Evolutionary conservation across 2,113 vertebrate species (phyloP).

Genomic region (Seriola quinqueradiata): DNA sequence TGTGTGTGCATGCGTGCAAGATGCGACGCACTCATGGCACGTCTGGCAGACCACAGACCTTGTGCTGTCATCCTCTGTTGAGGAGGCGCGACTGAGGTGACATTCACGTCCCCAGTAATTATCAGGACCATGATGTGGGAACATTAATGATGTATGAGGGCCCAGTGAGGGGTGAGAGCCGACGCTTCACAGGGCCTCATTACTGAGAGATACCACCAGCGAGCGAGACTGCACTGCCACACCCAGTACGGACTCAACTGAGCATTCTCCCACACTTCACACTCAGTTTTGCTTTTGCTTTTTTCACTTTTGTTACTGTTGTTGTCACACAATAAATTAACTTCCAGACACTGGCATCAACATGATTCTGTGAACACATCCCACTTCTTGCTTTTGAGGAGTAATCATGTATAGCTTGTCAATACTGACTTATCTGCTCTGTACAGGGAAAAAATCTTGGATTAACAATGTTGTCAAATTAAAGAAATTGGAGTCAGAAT

Average conservation of each 20-base stretch:
- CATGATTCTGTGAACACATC: slow-evolving; percentile 4
- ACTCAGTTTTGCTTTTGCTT: slow-evolving; percentile 42
- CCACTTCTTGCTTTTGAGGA: not conserved
- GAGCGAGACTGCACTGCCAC: slow-evolving; percentile 46
- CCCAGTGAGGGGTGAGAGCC: slow-evolving; percentile 77
- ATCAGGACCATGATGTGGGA: slow-evolving; percentile 85
- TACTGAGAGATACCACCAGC: slow-evolving; percentile 70
- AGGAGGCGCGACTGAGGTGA: slow-evolving; percentile 79
- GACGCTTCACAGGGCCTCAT: slow-evolving; percentile 79
- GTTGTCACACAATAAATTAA: slow-evolving; percentile 43
- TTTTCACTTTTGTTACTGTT: slow-evolving; percentile 29
- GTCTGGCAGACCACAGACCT: slow-evolving; percentile 74
- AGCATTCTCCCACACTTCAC: slow-evolving; percentile 42
- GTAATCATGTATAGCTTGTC: slow-evolving; percentile 18
- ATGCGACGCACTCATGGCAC: slow-evolving; percentile 36
- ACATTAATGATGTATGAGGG: slow-evolving; percentile 87
- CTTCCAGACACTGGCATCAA: slow-evolving; percentile 31
- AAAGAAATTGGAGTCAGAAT: slow-evolving; percentile 60
- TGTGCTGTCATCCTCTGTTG: slow-evolving; percentile 78
- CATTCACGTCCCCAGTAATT: slow-evolving; percentile 84
- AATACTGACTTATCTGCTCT: slow-evolving; percentile 8
- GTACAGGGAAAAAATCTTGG: slow-evolving; percentile 14
- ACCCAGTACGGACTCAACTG: slow-evolving; percentile 38
- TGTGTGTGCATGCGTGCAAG: slow-evolving; percentile 25
- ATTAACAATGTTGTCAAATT: slow-evolving; percentile 68